Evolutionary conservation across 2,113 vertebrate genomes (phyloP).

Genomic region (Malurus elegans): DNA sequence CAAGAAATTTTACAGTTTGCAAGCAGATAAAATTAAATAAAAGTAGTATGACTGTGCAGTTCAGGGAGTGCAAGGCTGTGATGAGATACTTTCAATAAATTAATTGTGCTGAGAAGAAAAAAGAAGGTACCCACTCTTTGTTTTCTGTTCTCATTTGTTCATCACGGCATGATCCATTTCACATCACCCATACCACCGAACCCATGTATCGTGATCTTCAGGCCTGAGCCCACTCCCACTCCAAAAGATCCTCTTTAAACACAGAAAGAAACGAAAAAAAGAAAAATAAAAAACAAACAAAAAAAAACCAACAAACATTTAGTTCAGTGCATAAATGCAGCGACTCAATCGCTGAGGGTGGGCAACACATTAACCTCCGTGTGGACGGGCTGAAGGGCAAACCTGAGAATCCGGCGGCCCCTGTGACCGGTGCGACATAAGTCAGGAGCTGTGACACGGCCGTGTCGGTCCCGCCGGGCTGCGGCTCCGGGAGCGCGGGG

Average conservation of each 20-base stretch:
- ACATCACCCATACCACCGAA: no score
- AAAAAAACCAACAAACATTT: no score
- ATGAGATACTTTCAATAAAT: background rate
- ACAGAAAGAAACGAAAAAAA: accelerated
- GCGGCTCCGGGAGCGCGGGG: background rate
- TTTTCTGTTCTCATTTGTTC: background rate
- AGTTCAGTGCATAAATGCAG: background rate
- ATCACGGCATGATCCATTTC: accelerated
- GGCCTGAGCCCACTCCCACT: background rate
- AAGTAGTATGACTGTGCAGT: background rate
- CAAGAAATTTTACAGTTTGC: background rate
- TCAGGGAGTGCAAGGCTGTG: background rate
- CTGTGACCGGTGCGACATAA: background rate
- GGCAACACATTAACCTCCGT: background rate
- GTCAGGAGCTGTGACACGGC: background rate
- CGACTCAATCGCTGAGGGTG: background rate
- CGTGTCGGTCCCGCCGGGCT: background rate
- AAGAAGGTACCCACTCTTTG: background rate
- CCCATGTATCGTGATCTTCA: accelerated
- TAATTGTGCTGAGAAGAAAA: background rate
- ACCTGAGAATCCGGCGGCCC: background rate
- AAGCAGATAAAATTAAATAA: background rate
- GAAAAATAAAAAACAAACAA: accelerated
- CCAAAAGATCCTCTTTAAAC: background rate
- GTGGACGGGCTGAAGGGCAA: background rate